These are phyloP conservation scores for Australoheros facetus DNA, from an alignment of 2,797 vertebrate species.

Conservation along the genomic window DNA sequence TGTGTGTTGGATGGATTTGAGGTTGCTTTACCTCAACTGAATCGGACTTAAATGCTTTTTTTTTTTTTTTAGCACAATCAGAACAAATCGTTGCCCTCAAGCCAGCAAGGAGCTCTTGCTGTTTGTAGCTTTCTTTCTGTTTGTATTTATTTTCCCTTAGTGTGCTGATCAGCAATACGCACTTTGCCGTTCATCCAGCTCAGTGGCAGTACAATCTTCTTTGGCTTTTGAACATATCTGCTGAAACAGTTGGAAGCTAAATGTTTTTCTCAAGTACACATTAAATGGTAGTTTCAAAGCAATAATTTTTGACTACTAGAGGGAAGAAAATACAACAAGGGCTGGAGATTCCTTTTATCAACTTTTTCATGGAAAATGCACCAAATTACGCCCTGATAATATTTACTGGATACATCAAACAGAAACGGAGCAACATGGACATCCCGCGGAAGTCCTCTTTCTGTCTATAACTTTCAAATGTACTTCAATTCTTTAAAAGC, in stretches of 20 bases:
- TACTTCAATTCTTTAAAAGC: neutral
- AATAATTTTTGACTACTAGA: conserved; percentile 7
- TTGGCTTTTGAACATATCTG: conserved; percentile 17
- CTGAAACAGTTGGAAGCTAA: conserved; percentile 30
- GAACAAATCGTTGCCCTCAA: conserved; percentile 18
- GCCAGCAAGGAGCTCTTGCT: conserved; percentile 8
- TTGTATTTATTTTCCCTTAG: conserved; percentile 22
- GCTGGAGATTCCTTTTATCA: conserved; percentile 3
- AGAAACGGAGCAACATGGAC: conserved; percentile 6
- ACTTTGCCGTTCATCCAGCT: conserved; percentile 8
- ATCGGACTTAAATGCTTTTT: conserved; percentile 15
- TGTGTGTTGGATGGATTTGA: conserved; percentile 6
- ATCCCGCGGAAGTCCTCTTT: neutral
- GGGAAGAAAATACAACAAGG: neutral
- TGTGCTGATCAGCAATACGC: conserved; percentile 23
- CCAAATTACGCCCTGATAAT: conserved; percentile 6
- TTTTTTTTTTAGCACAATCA: conserved; percentile 30
- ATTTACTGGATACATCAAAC: conserved; percentile 26
- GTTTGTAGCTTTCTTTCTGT: conserved; percentile 23
- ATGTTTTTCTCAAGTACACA: conserved; percentile 15
- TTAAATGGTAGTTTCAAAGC: conserved; percentile 24
- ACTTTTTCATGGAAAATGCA: conserved; percentile 2
- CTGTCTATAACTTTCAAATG: conserved; percentile 2
- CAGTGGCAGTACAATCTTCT: conserved; percentile 14
- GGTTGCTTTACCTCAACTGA: conserved; percentile 12